Base-by-base conservation (phyloP, 2,113 vertebrate species). In the Corvus cornix region DNA sequence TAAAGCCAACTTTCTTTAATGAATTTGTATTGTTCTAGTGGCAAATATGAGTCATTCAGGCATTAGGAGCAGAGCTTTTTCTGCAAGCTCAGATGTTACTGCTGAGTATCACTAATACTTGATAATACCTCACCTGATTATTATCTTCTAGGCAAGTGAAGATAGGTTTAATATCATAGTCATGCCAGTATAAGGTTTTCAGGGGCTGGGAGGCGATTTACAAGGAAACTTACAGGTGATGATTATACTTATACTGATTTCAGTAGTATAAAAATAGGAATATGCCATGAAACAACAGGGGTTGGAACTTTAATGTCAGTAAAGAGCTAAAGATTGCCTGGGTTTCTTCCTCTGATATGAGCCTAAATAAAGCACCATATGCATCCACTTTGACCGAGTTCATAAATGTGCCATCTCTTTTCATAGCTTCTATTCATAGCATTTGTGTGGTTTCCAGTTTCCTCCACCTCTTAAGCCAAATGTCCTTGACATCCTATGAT, bases 321-420 rank as follows among this genome's bases (percentile, higher is more conserved):
- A 76, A 64, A 41, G 73, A 84, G 23, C 49, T 87, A 64, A 89
- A 88, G 86, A 81, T 82, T 84, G 51, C 66, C 74, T 70, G 77
- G 58, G 79, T 89, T 96, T 97, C 63, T 63, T 84, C 95, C 94
- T 96, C 94, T 91, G 89, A 94, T 96, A 95, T 11, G 92, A 95
- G 58, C 80, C 97, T 97, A 98, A 97, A 97, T 97, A 97, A 97
- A 98, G 97, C 91, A 97, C 62, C 80, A 12, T 87, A 90, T 95
- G 93, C 94, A 97, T 97, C 96, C 89, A 88, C 95, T 94, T 91
- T 97, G 95, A 94, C 97, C 39, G 60, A 87, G 95, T 95, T 95
- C 92, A 91, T 93, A 97, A 91, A 92, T 72, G 81, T 83, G 48
- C 94, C 75, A 53, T 86, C 58, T 90, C 96, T 94, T 95, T 66